phyloP scores from a whole-genome alignment of 35 echinoderm and acorn worm genomes.

The Diadema setosum region DNA sequence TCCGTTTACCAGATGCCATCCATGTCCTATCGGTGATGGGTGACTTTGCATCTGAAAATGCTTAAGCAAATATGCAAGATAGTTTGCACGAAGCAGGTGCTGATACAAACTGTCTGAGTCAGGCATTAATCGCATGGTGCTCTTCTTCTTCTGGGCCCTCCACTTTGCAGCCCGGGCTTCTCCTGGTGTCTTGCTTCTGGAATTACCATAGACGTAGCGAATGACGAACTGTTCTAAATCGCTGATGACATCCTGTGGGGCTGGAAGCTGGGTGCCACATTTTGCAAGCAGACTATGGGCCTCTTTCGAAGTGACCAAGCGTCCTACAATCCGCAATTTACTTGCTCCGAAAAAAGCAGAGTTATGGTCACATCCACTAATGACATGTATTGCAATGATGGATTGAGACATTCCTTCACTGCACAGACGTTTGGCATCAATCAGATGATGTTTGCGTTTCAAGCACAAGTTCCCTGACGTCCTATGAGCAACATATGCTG shows the following conservation, averaged over 20 bases:
- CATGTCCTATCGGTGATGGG: no score
- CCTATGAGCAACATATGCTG: conserved; percentile 52
- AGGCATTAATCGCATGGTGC: conserved; percentile 1
- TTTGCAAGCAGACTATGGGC: conserved; percentile 16
- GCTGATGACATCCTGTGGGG: not conserved
- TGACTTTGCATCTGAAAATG: no score
- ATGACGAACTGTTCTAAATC: conserved; percentile 49
- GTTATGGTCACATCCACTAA: conserved; percentile 53
- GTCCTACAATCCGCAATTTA: not conserved
- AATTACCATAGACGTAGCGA: conserved; percentile 7
- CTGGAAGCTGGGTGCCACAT: conserved; percentile 35
- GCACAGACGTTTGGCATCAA: conserved; percentile 29
- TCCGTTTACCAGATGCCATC: no score
- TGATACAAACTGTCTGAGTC: not conserved
- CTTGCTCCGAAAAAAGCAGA: conserved; percentile 21
- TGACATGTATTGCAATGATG: conserved; percentile 40
- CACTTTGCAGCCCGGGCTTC: conserved; percentile 21
- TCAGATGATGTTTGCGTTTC: conserved; percentile 25
- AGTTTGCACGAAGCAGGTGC: conserved; percentile 4
- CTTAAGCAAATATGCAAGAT: no score
- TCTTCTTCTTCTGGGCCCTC: conserved; percentile 37
- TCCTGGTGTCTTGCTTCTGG: not conserved
- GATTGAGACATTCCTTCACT: conserved; percentile 38
- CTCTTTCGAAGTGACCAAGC: conserved; percentile 10
- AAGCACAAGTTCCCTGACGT: conserved; percentile 8